A percentile compares a stretch with the other conserved stretches of the same genome.
These are phyloP conservation scores for Copsychus sechellarum DNA, from an alignment of 2,113 vertebrate species.

Conservation along the genomic window DNA sequence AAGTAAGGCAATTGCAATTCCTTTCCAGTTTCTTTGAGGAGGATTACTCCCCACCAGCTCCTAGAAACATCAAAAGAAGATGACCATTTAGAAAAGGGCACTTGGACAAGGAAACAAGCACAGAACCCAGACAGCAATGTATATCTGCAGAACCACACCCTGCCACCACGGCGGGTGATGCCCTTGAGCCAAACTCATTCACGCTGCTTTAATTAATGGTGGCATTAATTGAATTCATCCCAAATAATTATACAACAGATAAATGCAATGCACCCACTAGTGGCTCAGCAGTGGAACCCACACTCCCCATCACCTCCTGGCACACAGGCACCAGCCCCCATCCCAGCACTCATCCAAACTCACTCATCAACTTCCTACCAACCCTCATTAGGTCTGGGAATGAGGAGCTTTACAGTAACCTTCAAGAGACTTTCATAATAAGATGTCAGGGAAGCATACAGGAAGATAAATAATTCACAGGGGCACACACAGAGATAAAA, in stretches of 20 bases:
- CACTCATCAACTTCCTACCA: background rate
- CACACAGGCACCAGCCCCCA: fast-evolving
- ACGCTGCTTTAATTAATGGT: fast-evolving
- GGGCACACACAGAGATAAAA: background rate
- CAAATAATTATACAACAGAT: background rate
- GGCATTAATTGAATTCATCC: background rate
- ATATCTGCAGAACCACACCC: background rate
- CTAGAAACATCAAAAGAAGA: slow-evolving; percentile 73
- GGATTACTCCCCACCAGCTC: slow-evolving; percentile 98
- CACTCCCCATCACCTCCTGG: background rate
- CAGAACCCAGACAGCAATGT: background rate
- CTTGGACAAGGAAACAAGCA: background rate
- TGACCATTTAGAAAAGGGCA: background rate
- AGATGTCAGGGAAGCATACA: background rate
- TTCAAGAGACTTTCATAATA: background rate
- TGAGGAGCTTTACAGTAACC: background rate
- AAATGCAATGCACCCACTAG: background rate
- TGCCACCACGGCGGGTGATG: fast-evolving
- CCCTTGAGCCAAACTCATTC: background rate
- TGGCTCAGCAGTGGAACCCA: background rate
- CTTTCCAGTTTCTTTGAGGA: slow-evolving; percentile 99
- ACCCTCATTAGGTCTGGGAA: background rate
- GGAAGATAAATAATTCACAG: slow-evolving; percentile 45
- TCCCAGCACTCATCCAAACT: background rate
- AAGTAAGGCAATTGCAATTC: slow-evolving; percentile 96